Base-by-base conservation (phyloP, 2,888 invertebrate species). In the Deilephila elpenor region DNA sequence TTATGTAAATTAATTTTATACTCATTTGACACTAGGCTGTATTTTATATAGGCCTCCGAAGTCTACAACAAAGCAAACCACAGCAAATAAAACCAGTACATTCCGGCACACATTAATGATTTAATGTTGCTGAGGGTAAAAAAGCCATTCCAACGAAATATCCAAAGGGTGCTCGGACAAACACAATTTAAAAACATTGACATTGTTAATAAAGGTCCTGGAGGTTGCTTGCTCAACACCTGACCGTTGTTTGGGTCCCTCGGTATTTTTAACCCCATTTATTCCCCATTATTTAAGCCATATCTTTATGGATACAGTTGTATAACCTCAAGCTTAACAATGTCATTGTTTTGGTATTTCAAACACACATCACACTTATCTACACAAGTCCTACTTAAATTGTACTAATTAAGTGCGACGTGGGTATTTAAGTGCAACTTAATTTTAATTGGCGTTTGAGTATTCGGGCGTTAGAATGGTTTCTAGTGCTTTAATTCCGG, bases 131-230 rank as follows among this genome's bases (percentile, higher is more conserved):
- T 71, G 73, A 62, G 74, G 29, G 60, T 75, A 78, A 79, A 81
- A 81, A 79, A 77, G 75, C 76, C 75, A 81, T 80, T 79, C 72
- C 72, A 62, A 74, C 73, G 74, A 79, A 82, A 83, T 83, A 76
- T 75, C 77, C 76, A 74, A 75, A 76, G 75, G 78, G 76, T 80
- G 78, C 75, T 81, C 78, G 76, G 78, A 82, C 74, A 75, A 73
- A 75, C 79, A 76, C 77, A 80, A 80, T 83, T 80, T 78, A 59
- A 80, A 83, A 83, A 77, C 81, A 82, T 85, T 84, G 80, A 83
- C 82, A 83, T 75, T 79, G 83, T 79, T 80, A 81, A 83, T 84
- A 84, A 85, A 80, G 83, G 82, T 78, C 78, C 78, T 75, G 79
- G 76, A 32, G 51, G 34, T 34, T 29, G 72, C 61, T 67, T 72